A percentile compares a stretch with the other conserved stretches of the same genome.
phyloP scores from a whole-genome alignment of 2,797 vertebrate genomes.

The Peromyscus eremicus region DNA sequence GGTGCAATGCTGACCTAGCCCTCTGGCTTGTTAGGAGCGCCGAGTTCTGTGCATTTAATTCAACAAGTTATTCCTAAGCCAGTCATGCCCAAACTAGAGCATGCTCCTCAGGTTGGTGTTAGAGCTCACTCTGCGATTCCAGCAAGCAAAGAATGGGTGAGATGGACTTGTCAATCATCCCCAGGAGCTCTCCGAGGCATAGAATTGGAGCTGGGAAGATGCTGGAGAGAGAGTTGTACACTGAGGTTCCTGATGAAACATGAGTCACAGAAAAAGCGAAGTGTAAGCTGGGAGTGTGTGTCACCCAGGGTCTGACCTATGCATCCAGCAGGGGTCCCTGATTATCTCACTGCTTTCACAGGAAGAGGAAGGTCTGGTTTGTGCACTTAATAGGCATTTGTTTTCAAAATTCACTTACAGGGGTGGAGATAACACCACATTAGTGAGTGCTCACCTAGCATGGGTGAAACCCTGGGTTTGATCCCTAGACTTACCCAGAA shows the following conservation, averaged over 20 bases:
- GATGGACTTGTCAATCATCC: not conserved
- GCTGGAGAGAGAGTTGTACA: rapidly evolving
- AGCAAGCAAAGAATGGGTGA: not conserved
- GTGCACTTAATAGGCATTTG: not conserved
- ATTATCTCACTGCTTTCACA: not conserved
- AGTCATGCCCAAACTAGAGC: not conserved
- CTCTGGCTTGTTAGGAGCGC: not conserved
- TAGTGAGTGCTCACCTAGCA: too few species aligned
- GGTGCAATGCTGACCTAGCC: not conserved
- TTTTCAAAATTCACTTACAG: not conserved
- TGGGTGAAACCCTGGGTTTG: not conserved
- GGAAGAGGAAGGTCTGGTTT: not conserved
- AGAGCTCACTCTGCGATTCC: not conserved
- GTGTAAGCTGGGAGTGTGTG: rapidly evolving
- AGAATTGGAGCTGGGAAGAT: too few species aligned
- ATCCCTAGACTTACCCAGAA: not conserved
- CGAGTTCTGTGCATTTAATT: not conserved
- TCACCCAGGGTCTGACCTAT: too few species aligned
- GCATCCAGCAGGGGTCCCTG: not conserved
- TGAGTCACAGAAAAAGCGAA: not conserved
- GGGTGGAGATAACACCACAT: not conserved
- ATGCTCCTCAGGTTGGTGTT: not conserved
- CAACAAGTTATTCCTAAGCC: not conserved
- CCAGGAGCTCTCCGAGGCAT: rapidly evolving
- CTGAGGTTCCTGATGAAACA: too few species aligned